Evolutionary conservation across 1,140 invertebrate genomes (phyloP), one percentile per base, ranked within the genome.

Genomic region (Dermatophagoides farinae): DNA sequence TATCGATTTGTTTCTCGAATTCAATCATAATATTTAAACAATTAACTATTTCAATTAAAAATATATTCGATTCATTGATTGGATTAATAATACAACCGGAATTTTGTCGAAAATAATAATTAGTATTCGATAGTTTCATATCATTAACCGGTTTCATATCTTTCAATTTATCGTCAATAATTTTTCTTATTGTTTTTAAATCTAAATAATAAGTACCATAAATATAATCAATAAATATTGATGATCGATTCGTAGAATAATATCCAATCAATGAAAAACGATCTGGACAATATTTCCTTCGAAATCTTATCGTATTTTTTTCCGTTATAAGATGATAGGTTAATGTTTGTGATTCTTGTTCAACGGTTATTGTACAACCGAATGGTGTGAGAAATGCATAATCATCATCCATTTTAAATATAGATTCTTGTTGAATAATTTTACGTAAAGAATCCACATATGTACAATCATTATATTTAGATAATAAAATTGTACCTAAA

Each of bases 391-490:
- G 1, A 14, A 55, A 55, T 5, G 39, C 53, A 25, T 38, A 55
- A 44, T 38, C 39, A 25, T 55, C 25, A 25, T 55, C 53, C 53
- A 55, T 38, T 12, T 55, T 43, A 25, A 55, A 55, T 11, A 55
- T 12, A 8, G 53, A 55, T 40, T 55, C 14, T 44, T 55, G 53
- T 39, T 25, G 2, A 16, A 55, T 55, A 5, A 55, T 4, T 44
- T 55, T 14, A 40, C 53, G 53, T 14, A 55, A 23, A 5, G 14
- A 23, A 14, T 38, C 4, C 11, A 14, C 53, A 44, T 55, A 38
- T 1, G 8, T 31, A 4, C 2, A 31, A 31, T 31, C 2, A 55
- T 20, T 20, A 23, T 55, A n/a, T 25, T 55, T 23, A 4, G 53
- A 11, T 44, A 55, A 55, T 1, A 55, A 39, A 2, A 55, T 18